Conservation (phyloP, 2,113 vertebrate genomes). For the Syrmaticus mikado region DNA sequence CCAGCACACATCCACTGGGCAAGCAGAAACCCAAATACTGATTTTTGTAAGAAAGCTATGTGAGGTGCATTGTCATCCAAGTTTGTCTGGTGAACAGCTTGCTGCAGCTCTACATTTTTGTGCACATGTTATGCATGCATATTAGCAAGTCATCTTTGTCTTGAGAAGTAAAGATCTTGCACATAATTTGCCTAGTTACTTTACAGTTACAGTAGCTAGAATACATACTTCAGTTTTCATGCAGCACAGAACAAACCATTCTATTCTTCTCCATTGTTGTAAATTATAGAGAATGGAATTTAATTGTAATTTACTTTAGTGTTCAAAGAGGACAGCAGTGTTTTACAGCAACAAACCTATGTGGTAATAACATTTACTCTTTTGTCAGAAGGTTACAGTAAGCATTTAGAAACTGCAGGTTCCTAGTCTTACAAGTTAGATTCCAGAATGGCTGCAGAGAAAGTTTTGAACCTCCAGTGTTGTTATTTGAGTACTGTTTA, state of each 20-base stretch:
- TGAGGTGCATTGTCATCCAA: slow-evolving; percentile 71
- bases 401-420: background rate
- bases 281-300: background rate
- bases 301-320: background rate
- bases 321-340: background rate
- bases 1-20: slow-evolving; percentile 46
- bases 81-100: slow-evolving; percentile 67
- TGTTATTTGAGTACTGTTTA: background rate
- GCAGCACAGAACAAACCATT: background rate
- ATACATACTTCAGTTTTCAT: slow-evolving; percentile 15
- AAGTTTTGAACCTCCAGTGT: background rate
- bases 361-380: background rate
- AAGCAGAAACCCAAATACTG: slow-evolving; percentile 59
- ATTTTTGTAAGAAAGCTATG: slow-evolving; percentile 32
- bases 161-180: slow-evolving; percentile 73
- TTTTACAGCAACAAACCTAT: background rate
- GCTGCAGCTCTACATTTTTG: slow-evolving; percentile 67
- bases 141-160: slow-evolving; percentile 79
- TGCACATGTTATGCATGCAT: slow-evolving; percentile 71
- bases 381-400: background rate
- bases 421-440: background rate
- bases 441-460: background rate
- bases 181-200: slow-evolving; percentile 71
- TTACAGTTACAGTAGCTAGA: slow-evolving; percentile 64
- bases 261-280: background rate